Evolutionary conservation across 2,888 invertebrate genomes (phyloP), one percentile per base, ranked within the genome.

Genomic region (Myopa tessellatipennis): DNA sequence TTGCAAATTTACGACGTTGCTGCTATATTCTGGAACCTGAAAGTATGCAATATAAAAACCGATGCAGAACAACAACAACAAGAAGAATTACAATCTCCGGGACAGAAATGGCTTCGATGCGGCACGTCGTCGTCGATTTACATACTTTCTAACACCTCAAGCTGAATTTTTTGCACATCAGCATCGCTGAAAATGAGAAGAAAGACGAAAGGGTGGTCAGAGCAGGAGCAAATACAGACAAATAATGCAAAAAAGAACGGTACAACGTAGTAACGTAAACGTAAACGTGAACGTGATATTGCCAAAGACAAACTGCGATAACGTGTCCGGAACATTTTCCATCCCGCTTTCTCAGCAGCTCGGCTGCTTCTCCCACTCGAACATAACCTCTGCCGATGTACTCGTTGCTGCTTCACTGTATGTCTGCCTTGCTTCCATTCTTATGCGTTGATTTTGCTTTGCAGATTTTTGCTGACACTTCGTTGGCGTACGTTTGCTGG

Each of bases 271-370:
- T 36, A 67, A 67, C 60, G 45, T 61, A 58, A 74, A 74, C 36
- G 65, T 63, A 55, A 74, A 68, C 70, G 79, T 77, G 78, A 80
- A 79, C 79, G 81, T 81, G 83, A 83, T 83, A 84, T 83, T 84
- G 83, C 83, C 83, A 83, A 81, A 82, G 79, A 80, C 81, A 81
- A 69, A 77, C 75, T 74, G 52, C 70, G 65, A 40, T 63, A 52
- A 52, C 55, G 74, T 61, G 77, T 68, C 36, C 67, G 65, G 55
- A 40, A 63, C 52, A 50, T 69, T 50, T 14, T 34, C 65, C 14
- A 55, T 55, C 55, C 5, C 10, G 14, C 5, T 10, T 6, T 55
- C 16, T 4, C 55, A 5, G 10, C 14, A 10, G 14, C 16, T 55
- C 16, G 10, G n/a, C 55, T 12, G 5, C 14, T 0, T 55, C 55